phyloP scores from a whole-genome alignment of 2,888 invertebrate species.

The Tetranychus piercei region DNA sequence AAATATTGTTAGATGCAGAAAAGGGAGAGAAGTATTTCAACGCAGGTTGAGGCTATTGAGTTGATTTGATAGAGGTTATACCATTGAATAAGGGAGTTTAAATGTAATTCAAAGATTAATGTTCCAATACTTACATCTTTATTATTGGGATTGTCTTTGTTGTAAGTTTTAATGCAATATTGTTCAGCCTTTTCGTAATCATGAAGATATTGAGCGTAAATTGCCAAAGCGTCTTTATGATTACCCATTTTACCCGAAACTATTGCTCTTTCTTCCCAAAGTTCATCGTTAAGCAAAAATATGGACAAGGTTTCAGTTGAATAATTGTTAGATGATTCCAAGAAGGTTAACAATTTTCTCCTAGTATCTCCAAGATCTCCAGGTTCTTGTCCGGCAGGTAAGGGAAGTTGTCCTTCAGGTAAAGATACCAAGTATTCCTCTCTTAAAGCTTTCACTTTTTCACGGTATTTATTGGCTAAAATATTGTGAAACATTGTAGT shows the following conservation, averaged over 20 bases:
- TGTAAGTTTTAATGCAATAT: slow-evolving; percentile 33
- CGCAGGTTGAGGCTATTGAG: too few relatives aligned
- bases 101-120: too few relatives aligned
- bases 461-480: slow-evolving; percentile 68
- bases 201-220: slow-evolving; percentile 69
- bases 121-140: slow-evolving; percentile 22
- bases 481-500: slow-evolving; percentile 74
- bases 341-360: slow-evolving; percentile 51
- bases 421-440: slow-evolving; percentile 32
- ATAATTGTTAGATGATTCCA: slow-evolving; percentile 60
- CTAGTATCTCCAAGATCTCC: slow-evolving; percentile 41
- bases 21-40: background rate
- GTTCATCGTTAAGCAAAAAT: slow-evolving; percentile 59
- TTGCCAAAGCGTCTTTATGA: slow-evolving; percentile 77
- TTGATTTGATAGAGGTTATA: too few relatives aligned
- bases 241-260: slow-evolving; percentile 71
- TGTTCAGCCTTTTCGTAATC: slow-evolving; percentile 62
- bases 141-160: slow-evolving; percentile 22
- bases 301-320: slow-evolving; percentile 66
- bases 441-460: slow-evolving; percentile 40
- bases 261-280: slow-evolving; percentile 85
- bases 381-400: slow-evolving; percentile 33
- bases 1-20: background rate
- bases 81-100: too few relatives aligned
- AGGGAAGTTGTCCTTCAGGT: slow-evolving; percentile 25